Percentiles rank a stretch among this genome's conserved stretches.
Conservation (phyloP, 2,113 vertebrate genomes). For the Micronisus gabar region DNA sequence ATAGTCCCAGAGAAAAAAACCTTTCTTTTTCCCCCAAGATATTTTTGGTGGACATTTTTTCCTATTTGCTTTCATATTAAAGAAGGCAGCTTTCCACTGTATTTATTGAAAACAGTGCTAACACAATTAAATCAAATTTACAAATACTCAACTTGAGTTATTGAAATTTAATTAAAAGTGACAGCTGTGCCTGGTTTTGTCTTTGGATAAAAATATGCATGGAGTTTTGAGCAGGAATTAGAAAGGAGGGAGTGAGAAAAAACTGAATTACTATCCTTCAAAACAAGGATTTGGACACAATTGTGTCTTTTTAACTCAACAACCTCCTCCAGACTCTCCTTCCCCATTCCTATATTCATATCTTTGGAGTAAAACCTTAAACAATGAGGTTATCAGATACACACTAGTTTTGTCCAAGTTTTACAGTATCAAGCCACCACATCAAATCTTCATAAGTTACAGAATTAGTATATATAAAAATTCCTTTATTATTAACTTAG, state of each 20-base stretch:
- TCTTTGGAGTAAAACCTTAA: background rate
- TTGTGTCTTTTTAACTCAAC: background rate
- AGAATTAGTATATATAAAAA: background rate
- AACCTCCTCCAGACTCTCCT: background rate
- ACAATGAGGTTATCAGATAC: background rate
- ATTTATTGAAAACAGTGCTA: background rate
- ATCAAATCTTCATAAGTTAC: background rate
- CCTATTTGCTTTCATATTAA: background rate
- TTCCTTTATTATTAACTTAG: background rate
- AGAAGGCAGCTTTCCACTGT: background rate
- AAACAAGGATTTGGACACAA: background rate
- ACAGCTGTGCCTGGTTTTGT: background rate
- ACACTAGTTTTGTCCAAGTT: background rate
- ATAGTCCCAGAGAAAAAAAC: background rate
- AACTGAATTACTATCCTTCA: background rate
- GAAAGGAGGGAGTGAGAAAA: background rate
- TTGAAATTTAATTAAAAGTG: conserved; percentile 31
- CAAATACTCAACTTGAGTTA: conserved; percentile 3
- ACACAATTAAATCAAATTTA: background rate
- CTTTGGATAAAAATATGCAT: background rate
- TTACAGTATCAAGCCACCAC: background rate
- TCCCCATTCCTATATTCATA: background rate
- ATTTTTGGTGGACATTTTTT: background rate
- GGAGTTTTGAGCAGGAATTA: background rate
- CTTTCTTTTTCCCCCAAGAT: background rate